phyloP scores from a whole-genome alignment of 2,113 vertebrate genomes.

The Gopherus flavomarginatus region DNA sequence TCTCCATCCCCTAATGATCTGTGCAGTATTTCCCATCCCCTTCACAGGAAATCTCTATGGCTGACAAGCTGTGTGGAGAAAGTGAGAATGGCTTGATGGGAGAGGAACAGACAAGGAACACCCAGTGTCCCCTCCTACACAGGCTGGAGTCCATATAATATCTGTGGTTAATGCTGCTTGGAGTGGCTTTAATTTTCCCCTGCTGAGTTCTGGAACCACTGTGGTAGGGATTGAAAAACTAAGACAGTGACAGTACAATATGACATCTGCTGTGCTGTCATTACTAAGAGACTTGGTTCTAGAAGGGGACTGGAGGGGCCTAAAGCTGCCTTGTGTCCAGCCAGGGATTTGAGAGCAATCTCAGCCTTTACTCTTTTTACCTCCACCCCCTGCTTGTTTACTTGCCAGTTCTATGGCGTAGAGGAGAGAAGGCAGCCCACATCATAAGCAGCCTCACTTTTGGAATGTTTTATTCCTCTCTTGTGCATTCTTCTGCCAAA shows the following conservation, averaged over 20 bases:
- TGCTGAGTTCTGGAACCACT: not conserved
- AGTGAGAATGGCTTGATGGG: not conserved
- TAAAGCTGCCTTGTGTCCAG: slow-evolving; percentile 30
- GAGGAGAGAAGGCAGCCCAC: not conserved
- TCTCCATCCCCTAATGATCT: not conserved
- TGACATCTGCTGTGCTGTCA: not conserved
- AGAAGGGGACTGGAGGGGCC: not conserved
- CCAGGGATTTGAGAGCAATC: slow-evolving; percentile 13
- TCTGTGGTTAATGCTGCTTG: not conserved
- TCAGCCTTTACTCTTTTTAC: not conserved
- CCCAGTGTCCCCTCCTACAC: not conserved
- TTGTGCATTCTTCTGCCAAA: not conserved
- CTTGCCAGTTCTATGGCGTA: slow-evolving; percentile 21
- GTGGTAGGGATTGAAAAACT: not conserved
- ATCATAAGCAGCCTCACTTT: not conserved
- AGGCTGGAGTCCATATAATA: not conserved
- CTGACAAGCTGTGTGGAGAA: not conserved
- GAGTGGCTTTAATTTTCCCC: not conserved
- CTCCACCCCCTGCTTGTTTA: not conserved
- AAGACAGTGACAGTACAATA: not conserved
- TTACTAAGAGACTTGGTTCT: not conserved
- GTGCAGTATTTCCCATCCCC: not conserved
- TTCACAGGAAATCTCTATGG: not conserved
- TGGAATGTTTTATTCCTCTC: not conserved
- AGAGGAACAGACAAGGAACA: not conserved